phyloP scores from a whole-genome alignment of 1,140 invertebrate genomes.

The Drosophila ohnishii region DNA sequence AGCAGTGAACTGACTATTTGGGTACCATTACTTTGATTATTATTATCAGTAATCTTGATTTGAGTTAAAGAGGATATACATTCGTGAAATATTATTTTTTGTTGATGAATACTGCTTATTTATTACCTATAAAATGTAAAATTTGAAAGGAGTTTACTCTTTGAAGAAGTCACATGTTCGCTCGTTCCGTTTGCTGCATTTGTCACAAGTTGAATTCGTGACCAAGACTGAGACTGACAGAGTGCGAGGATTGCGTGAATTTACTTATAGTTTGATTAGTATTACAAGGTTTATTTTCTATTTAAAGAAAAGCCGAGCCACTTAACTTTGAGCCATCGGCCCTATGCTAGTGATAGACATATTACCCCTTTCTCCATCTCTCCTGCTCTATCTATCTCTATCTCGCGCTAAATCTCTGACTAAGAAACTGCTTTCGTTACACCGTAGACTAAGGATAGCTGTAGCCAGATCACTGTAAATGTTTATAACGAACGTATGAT shows the following conservation, averaged over 20 bases:
- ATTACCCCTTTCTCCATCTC: constrained; percentile 42
- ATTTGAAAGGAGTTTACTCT: neutral
- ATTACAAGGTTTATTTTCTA: constrained; percentile 60
- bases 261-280: constrained; percentile 46
- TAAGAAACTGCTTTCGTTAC: constrained; percentile 41
- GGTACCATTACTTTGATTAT: neutral
- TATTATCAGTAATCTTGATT: constrained; percentile 1
- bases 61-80: neutral
- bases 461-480: constrained; percentile 69
- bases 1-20: neutral
- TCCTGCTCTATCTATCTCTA: constrained; percentile 27
- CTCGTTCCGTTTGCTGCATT: constrained; percentile 27
- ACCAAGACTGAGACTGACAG: constrained; percentile 63
- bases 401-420: constrained; percentile 29
- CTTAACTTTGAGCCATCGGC: constrained; percentile 28
- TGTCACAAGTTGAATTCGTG: constrained; percentile 28
- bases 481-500: constrained; percentile 70
- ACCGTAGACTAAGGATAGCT: constrained; percentile 50
- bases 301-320: constrained; percentile 20
- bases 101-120: neutral
- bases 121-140: neutral
- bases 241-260: constrained; percentile 37
- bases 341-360: constrained; percentile 79
- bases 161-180: neutral
- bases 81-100: neutral